Evolutionary conservation across 2,113 vertebrate genomes (phyloP), one percentile per base, ranked within the genome.

Genomic region (Prolemur simus): DNA sequence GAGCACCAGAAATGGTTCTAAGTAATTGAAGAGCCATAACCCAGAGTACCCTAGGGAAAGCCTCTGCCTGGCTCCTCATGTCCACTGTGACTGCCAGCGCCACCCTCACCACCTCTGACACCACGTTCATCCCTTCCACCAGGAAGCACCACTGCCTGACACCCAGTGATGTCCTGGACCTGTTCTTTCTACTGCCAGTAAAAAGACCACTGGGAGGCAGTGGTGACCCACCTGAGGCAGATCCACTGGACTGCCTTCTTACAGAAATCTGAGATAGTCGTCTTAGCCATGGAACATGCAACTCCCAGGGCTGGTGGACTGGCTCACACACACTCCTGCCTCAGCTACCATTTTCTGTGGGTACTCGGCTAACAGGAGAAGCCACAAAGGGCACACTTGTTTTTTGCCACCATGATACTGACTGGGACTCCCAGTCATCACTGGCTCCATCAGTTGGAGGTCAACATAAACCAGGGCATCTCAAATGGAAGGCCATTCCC

Each of bases 291-390:
- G 8, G 6, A 96, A 98, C 96, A 97, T 90, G 90, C 96, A 98
- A 69, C 89, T 98, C 71, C 98, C 98, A 0, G 98, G 91, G 2
- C 97, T 96, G 60, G 98, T 91, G 0, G 97, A 97, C 69, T 98
- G 97, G 98, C 96, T 98, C 95, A 98, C 98, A 91, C 97, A 86
- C 96, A 96, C 52, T 97, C 97, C 84, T 98, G 98, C 96, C 97
- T 98, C 32, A 98, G 98, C 68, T 98, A 97, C 83, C 98, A 98
- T 87, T 98, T 98, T 97, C 90, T 99, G 86, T 87, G 98, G 80
- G 97, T 98, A 49, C 98, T 98, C 82, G 98, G 97, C 96, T 98
- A 98, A 96, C 96, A 98, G 86, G 98, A 98, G 95, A 98, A 98
- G 97, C 66, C 95, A 98, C 0, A 91, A 98, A 93, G 95, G 96